These are phyloP conservation scores for Pachyramphus minor DNA, from an alignment of 2,113 vertebrate species.

Conservation along the genomic window DNA sequence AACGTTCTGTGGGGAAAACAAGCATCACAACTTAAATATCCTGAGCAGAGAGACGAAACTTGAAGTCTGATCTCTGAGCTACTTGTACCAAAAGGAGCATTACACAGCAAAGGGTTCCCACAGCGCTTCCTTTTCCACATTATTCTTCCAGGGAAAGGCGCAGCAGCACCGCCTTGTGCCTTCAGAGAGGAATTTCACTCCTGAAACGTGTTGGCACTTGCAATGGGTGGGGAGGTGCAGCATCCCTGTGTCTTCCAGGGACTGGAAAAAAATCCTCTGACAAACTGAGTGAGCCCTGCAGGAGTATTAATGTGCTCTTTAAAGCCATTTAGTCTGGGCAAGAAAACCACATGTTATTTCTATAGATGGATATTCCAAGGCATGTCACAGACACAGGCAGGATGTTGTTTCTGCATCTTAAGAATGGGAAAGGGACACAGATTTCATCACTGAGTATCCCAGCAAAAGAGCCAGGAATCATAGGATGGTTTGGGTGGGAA, in stretches of 20 bases:
- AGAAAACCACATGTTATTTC: neutral
- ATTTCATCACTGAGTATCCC: neutral
- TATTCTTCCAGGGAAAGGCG: neutral
- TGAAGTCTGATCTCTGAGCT: neutral
- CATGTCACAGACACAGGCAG: rapidly evolving
- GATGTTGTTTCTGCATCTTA: neutral
- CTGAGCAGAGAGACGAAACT: neutral
- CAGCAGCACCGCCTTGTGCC: slow-evolving; percentile 55
- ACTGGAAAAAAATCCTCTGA: neutral
- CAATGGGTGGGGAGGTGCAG: neutral
- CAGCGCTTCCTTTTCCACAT: neutral
- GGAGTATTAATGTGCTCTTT: neutral
- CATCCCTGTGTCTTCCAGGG: neutral
- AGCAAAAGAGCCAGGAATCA: neutral
- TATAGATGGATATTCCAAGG: neutral
- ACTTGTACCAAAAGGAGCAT: neutral
- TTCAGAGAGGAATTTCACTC: neutral
- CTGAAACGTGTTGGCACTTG: neutral
- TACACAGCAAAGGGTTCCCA: neutral
- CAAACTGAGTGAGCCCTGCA: neutral
- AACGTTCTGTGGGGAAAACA: neutral
- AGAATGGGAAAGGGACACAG: neutral
- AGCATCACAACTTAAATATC: neutral
- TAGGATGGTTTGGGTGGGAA: neutral
- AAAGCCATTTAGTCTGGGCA: neutral